Conservation (phyloP, 2,797 vertebrate genomes). For the Columba guinea region DNA sequence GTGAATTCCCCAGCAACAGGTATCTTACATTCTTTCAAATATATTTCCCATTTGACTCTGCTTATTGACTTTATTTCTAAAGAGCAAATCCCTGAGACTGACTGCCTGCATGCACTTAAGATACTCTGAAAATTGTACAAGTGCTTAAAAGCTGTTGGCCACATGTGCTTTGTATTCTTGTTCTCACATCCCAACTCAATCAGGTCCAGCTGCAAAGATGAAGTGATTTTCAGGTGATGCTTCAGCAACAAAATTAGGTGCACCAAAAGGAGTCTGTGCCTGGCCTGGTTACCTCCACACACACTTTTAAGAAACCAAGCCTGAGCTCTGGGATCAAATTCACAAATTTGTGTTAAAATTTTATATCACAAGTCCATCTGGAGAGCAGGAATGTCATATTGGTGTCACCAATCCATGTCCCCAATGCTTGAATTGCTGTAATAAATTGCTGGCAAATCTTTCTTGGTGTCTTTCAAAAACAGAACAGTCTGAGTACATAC, state of each 20-base stretch:
- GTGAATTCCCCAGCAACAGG: neutral
- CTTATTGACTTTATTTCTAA: neutral
- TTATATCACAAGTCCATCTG: neutral
- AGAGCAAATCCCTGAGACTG: neutral
- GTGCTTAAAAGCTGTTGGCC: neutral
- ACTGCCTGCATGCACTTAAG: neutral
- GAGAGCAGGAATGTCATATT: neutral
- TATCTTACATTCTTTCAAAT: neutral
- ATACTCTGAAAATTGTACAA: neutral
- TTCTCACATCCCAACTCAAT: neutral
- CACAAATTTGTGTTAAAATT: neutral
- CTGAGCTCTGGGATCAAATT: neutral
- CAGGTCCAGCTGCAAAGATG: neutral
- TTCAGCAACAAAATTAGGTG: neutral
- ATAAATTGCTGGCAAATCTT: neutral
- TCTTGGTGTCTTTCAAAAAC: neutral
- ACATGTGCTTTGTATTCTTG: neutral
- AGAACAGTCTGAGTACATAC: neutral
- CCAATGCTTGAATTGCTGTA: fast-evolving
- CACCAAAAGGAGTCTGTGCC: neutral
- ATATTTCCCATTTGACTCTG: neutral
- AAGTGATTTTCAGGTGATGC: neutral
- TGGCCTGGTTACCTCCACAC: neutral
- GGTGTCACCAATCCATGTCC: neutral
- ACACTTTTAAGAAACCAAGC: neutral